Evolutionary conservation across 2,797 vertebrate genomes (phyloP).

Genomic region (Cryptoprocta ferox): DNA sequence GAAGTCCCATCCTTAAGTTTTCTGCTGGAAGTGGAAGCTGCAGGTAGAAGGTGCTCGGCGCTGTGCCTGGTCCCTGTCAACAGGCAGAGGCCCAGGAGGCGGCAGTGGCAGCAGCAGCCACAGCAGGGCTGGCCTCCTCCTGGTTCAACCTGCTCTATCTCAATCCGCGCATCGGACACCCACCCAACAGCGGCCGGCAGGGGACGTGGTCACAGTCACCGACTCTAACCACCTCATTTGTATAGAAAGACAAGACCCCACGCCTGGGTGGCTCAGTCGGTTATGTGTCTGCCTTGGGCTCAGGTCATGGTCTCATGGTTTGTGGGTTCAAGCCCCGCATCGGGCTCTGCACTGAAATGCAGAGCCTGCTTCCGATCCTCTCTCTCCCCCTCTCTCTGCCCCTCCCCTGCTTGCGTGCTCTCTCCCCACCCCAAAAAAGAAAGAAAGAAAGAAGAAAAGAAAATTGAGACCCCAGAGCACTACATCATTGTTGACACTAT

Average conservation of each 20-base stretch:
- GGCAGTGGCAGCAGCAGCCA: fast-evolving
- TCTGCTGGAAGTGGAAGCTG: not conserved
- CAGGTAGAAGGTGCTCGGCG: fast-evolving
- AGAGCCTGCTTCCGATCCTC: too few species aligned
- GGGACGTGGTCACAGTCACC: not conserved
- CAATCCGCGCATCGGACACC: not conserved
- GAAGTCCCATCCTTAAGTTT: too few species aligned
- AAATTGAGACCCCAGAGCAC: not conserved
- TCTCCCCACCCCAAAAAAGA: too few species aligned
- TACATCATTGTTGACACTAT: not conserved
- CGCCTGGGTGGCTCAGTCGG: too few species aligned
- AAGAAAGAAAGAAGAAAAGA: too few species aligned
- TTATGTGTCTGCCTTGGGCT: too few species aligned
- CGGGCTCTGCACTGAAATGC: too few species aligned
- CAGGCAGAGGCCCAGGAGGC: not conserved
- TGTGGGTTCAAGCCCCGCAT: too few species aligned
- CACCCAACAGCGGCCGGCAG: not conserved
- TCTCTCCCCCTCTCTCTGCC: too few species aligned
- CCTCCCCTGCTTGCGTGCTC: too few species aligned
- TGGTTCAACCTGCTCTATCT: not conserved
- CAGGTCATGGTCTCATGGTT: too few species aligned
- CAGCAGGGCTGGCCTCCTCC: not conserved
- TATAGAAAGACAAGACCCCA: not conserved
- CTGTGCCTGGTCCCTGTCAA: not conserved
- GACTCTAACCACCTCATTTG: not conserved